Conservation (phyloP, 2,888 invertebrate genomes). For the Gastracanthus pulcherrimus region DNA sequence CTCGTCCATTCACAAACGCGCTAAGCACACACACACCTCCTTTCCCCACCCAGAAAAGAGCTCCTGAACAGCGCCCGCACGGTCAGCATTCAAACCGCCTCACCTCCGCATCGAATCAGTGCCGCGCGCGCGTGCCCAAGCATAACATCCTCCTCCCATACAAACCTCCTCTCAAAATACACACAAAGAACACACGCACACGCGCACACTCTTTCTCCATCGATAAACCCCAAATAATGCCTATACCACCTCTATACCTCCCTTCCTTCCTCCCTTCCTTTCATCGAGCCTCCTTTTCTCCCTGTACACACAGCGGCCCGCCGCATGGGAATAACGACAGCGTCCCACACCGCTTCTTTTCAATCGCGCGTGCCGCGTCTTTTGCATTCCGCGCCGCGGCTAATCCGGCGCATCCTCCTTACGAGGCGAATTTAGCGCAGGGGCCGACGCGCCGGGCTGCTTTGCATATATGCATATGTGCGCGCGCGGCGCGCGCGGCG, state of each 20-base stretch:
- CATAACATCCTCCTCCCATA: not conserved
- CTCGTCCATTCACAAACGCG: not conserved
- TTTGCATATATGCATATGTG: conserved; percentile 37
- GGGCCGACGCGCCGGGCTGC: not conserved
- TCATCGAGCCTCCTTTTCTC: too few relatives aligned
- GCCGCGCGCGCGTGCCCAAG: not conserved
- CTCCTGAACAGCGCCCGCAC: not conserved
- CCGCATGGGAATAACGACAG: not conserved
- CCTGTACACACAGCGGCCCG: too few relatives aligned
- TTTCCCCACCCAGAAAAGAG: not conserved
- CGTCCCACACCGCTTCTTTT: not conserved
- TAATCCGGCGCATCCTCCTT: conserved; percentile 53
- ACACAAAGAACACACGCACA: not conserved
- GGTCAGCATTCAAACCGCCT: not conserved
- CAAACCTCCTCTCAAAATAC: not conserved
- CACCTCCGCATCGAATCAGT: not conserved
- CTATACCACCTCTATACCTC: too few relatives aligned
- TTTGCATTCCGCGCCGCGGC: conserved; percentile 8
- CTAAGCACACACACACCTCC: not conserved
- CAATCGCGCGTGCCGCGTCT: not conserved
- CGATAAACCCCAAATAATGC: too few relatives aligned
- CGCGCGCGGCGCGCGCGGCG: not conserved
- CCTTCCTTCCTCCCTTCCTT: not conserved
- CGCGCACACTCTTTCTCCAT: too few relatives aligned
- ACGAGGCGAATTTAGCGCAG: conserved; percentile 25